phyloP scores from a whole-genome alignment of 2,888 invertebrate genomes.

The Timandra comae region DNA sequence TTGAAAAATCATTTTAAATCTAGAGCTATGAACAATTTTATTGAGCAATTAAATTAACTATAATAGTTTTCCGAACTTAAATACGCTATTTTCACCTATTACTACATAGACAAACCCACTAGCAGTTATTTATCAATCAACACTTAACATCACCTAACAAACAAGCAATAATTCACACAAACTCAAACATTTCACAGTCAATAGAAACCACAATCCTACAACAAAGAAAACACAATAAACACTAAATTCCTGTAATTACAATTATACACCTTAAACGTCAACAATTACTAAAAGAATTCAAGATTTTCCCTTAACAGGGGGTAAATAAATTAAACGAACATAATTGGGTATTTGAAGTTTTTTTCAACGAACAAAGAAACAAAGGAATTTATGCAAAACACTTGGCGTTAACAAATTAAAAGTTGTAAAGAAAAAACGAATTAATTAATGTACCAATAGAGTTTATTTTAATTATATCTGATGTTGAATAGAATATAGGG shows the following conservation, averaged over 20 bases:
- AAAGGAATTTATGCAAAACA: slow-evolving; percentile 73
- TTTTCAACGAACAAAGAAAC: slow-evolving; percentile 32
- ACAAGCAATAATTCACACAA: too few relatives aligned
- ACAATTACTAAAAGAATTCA: slow-evolving; percentile 21
- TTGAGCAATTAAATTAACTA: too few relatives aligned
- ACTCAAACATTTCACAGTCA: too few relatives aligned
- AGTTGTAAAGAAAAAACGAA: slow-evolving; percentile 55
- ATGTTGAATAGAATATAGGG: slow-evolving; percentile 23
- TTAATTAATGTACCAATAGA: slow-evolving; percentile 71
- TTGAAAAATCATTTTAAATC: too few relatives aligned
- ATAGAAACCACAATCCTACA: too few relatives aligned
- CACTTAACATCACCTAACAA: too few relatives aligned
- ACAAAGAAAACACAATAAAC: neutral
- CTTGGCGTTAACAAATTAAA: slow-evolving; percentile 68
- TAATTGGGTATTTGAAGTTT: slow-evolving; percentile 62
- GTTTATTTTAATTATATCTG: slow-evolving; percentile 70
- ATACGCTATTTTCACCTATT: too few relatives aligned
- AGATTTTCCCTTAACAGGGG: slow-evolving; percentile 51
- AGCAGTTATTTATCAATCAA: too few relatives aligned
- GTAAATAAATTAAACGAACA: slow-evolving; percentile 62
- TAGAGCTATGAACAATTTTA: too few relatives aligned
- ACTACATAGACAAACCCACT: too few relatives aligned
- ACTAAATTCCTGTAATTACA: slow-evolving; percentile 1
- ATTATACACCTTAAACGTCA: too few relatives aligned
- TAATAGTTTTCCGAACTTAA: too few relatives aligned